Percentiles rank a stretch among this genome's conserved stretches.
These are phyloP conservation scores for Orchesella cincta DNA, from an alignment of 1,140 invertebrate species.

Conservation along the genomic window DNA sequence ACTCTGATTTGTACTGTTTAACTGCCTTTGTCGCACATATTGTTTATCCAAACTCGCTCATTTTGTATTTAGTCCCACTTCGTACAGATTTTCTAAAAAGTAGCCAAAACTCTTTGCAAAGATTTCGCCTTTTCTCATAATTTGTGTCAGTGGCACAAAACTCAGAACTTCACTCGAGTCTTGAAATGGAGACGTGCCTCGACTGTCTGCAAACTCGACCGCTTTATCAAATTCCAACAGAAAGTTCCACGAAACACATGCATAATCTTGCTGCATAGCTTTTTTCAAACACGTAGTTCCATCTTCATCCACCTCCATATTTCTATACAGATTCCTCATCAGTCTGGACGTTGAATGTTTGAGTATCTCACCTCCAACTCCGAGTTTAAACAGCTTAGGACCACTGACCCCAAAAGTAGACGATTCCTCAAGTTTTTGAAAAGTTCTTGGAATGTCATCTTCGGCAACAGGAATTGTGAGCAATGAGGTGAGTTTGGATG, in stretches of 20 bases:
- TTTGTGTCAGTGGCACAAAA: background rate
- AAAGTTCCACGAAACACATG: conserved; percentile 3
- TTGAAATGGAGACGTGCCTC: background rate
- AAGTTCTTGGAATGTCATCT: background rate
- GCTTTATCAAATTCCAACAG: background rate
- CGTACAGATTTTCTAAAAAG: background rate
- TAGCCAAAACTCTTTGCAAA: background rate
- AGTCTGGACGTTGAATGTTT: background rate
- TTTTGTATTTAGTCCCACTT: background rate
- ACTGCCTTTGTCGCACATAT: background rate
- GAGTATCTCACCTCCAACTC: background rate
- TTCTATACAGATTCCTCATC: background rate
- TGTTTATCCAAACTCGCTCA: background rate
- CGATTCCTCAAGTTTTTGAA: background rate
- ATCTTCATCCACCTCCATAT: background rate
- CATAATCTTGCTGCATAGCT: background rate
- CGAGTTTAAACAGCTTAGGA: background rate
- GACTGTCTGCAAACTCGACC: background rate
- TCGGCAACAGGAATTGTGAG: background rate
- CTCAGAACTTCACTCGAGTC: background rate
- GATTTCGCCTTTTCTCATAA: background rate
- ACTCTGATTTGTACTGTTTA: background rate
- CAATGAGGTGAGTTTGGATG: background rate
- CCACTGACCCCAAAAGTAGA: background rate
- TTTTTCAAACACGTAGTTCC: background rate